These are phyloP conservation scores for Spodoptera litura DNA, from an alignment of 1,140 invertebrate genomes.

Conservation along the genomic window DNA sequence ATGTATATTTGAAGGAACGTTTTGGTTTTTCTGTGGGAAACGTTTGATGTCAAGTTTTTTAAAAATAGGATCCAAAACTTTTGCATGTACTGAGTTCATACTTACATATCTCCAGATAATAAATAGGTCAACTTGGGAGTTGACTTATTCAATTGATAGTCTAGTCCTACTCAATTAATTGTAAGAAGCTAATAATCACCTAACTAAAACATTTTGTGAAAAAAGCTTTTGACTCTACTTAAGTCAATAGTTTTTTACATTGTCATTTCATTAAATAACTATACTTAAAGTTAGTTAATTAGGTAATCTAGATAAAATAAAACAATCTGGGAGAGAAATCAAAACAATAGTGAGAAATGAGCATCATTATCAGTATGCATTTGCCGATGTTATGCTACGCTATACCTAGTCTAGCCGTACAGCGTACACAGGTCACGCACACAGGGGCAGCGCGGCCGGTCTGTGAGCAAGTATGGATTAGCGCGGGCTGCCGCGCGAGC, in stretches of 20 bases:
- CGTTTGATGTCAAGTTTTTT: not conserved
- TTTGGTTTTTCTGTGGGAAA: slow-evolving; percentile 5
- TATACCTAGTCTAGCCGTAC: slow-evolving; percentile 35
- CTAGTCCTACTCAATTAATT: too few species aligned
- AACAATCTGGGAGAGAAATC: slow-evolving; percentile 7
- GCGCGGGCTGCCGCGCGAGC: slow-evolving; percentile 74
- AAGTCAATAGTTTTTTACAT: too few species aligned
- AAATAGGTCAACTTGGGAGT: too few species aligned
- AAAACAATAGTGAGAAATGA: slow-evolving; percentile 26
- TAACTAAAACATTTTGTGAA: too few species aligned
- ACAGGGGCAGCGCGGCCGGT: slow-evolving; percentile 54
- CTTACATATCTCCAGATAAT: too few species aligned
- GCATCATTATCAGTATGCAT: slow-evolving; percentile 4
- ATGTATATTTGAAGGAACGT: not conserved
- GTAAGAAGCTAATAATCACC: too few species aligned
- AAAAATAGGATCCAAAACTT: too few species aligned
- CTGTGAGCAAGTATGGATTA: slow-evolving; percentile 66
- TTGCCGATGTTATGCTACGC: slow-evolving; percentile 41
- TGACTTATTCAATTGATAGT: too few species aligned
- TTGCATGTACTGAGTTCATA: too few species aligned
- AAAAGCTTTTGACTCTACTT: too few species aligned
- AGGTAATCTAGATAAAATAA: too few species aligned
- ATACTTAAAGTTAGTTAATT: not conserved
- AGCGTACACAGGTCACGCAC: slow-evolving; percentile 65
- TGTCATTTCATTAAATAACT: too few species aligned